Conservation (phyloP, 2,888 invertebrate genomes). For the Leptarthrus brevirostris region DNA sequence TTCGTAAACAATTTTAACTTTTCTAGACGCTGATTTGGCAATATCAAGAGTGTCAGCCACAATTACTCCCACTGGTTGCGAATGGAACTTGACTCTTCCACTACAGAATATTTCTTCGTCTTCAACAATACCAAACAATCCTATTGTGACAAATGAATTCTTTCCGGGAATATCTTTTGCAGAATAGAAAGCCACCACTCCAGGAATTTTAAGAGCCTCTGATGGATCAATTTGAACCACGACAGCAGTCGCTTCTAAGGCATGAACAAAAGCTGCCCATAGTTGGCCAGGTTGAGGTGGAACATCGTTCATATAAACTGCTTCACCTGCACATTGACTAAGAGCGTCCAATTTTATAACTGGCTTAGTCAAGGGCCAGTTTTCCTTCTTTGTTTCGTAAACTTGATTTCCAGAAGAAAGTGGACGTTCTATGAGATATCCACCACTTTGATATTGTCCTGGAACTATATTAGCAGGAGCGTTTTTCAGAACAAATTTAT, state of each 20-base stretch:
- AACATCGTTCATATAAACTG: slow-evolving; percentile 73
- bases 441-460: slow-evolving; percentile 70
- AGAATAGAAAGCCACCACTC: slow-evolving; percentile 72
- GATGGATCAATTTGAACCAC: slow-evolving; percentile 70
- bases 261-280: slow-evolving; percentile 52
- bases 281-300: slow-evolving; percentile 70
- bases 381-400: slow-evolving; percentile 73
- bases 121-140: slow-evolving; percentile 32
- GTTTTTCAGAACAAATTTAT: slow-evolving; percentile 73
- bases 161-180: slow-evolving; percentile 75
- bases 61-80: slow-evolving; percentile 76
- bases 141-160: slow-evolving; percentile 70
- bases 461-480: slow-evolving; percentile 69
- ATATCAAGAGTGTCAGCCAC: slow-evolving; percentile 71
- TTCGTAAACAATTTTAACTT: slow-evolving; percentile 69
- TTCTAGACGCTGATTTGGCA: slow-evolving; percentile 71
- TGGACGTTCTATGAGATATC: slow-evolving; percentile 69
- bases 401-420: slow-evolving; percentile 74
- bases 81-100: slow-evolving; percentile 68
- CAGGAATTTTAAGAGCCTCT: slow-evolving; percentile 70
- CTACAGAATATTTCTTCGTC: slow-evolving; percentile 66
- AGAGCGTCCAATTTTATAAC: slow-evolving; percentile 76
- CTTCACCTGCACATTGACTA: slow-evolving; percentile 72
- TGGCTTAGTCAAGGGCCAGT: slow-evolving; percentile 79
- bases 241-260: slow-evolving; percentile 39